These are phyloP conservation scores for Danio choprae DNA, from an alignment of 2,797 vertebrate species.

Conservation along the genomic window DNA sequence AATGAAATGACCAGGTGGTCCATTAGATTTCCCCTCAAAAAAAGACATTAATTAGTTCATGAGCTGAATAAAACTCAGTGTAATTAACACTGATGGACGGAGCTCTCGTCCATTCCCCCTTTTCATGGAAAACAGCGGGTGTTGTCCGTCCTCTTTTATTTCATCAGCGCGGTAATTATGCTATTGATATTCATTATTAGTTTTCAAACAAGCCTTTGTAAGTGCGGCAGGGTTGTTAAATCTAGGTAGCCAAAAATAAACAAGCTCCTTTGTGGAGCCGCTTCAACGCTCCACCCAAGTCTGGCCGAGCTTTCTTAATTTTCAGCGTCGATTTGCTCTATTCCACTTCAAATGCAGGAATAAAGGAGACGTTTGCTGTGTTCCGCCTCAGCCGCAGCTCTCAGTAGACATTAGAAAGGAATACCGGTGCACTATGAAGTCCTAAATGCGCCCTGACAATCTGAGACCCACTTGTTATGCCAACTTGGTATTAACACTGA, in stretches of 20 bases:
- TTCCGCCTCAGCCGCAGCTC: slow-evolving; percentile 65
- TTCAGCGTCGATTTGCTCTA: slow-evolving; percentile 59
- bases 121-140: slow-evolving; percentile 61
- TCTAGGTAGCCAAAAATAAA: slow-evolving; percentile 51
- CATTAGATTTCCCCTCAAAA: slow-evolving; percentile 66
- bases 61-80: slow-evolving; percentile 69
- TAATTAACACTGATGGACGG: slow-evolving; percentile 68
- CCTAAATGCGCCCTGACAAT: slow-evolving; percentile 66
- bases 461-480: slow-evolving; percentile 68
- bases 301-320: slow-evolving; percentile 50
- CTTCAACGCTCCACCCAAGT: slow-evolving; percentile 56
- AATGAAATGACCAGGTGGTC: slow-evolving; percentile 73
- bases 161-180: slow-evolving; percentile 59
- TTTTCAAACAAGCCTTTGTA: slow-evolving; percentile 56
- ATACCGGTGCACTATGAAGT: slow-evolving; percentile 53
- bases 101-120: slow-evolving; percentile 49
- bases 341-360: slow-evolving; percentile 65
- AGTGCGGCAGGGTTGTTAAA: slow-evolving; percentile 45
- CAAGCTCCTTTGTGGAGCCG: slow-evolving; percentile 45
- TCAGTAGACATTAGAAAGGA: slow-evolving; percentile 60
- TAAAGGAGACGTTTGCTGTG: slow-evolving; percentile 56
- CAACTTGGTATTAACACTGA: slow-evolving; percentile 66
- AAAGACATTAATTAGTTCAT: slow-evolving; percentile 75
- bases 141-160: slow-evolving; percentile 67
- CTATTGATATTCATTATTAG: slow-evolving; percentile 68